Base-by-base conservation (phyloP, 2,113 vertebrate genomes). In the Leuciscus idus region DNA sequence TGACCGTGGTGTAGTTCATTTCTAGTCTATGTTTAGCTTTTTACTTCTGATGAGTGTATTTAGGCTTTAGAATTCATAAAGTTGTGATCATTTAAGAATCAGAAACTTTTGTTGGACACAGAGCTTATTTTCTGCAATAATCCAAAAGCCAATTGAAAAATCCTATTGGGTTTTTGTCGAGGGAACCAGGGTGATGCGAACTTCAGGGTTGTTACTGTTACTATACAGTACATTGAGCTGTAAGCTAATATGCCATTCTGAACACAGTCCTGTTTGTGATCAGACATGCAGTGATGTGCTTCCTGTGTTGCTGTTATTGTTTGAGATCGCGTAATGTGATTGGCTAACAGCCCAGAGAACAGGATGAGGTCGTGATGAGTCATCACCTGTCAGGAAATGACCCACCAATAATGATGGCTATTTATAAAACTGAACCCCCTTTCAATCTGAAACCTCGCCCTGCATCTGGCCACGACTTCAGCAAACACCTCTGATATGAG, bases 221-320 rank as follows among this genome's bases (percentile, higher is more conserved):
- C 19, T 57, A 21, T 68, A 68, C 64, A 33, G 15, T 66, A 26
- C 26, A 26, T 26, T 26, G 62, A 66, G 28, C 6, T 17, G 62
- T 66, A 21, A 21, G 6, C 52, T 21, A 21, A 55, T 19, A 66
- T 19, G 64, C 7, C 6, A 36, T 66, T 66, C n/a, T 68, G 64
- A 33, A 23, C 5, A 70, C 72, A n/a, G 13, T 30, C 15, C 28
- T 46, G 48, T 52, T 15, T 52, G 15, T 19, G 3, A 57, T 78
- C n/a, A 78, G 28, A 70, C 17, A 2, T 15, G 46, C 62, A 33
- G 26, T 57, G 81, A 83, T 75, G 55, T 36, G 64, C 85, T 88
- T 90, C 91, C 90, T 82, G 68, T 86, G 88, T 84, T 80, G 82
- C 46, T 61, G 87, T 84, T 83, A 93, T 91, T 93, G 91, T 92